Evolutionary conservation across 2,113 vertebrate genomes (phyloP), one percentile per base, ranked within the genome.

Genomic region (Sigmodon hispidus): DNA sequence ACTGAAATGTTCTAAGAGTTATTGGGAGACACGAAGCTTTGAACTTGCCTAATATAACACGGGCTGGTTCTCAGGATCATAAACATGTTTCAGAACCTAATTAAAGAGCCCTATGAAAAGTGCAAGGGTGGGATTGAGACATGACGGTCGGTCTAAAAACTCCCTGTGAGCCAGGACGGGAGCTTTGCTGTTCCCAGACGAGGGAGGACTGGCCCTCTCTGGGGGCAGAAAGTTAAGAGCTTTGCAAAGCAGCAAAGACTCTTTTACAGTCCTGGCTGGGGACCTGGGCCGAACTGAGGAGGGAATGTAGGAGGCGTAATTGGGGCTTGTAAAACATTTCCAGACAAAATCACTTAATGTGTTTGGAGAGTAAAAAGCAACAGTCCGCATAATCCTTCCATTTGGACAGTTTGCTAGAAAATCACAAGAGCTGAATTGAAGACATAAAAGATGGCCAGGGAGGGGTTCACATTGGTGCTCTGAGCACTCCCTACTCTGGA

Each of bases 31-130:
- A 94, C 40, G 88, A 94, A 87, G 96, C 96, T 97, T 97, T 98
- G 97, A 97, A 98, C 96, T 97, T 88, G 90, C 95, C 97, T 97
- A 81, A 95, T 97, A 98, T 93, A 96, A 96, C 97, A 96, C 95
- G 92, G 96, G 96, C 97, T 93, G 96, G 90, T 97, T 97, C 96
- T 96, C 97, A 90, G 95, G 92, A 89, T 95, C 96, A 85, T 97
- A 96, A 97, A 98, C 94, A 86, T 97, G 97, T 92, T 98, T 97
- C 97, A 96, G 97, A 97, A 94, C 96, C 97, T 97, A 95, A 97
- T 97, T 97, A 97, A 96, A 96, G 96, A 94, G 91, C 63, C 95
- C 96, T 50, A 75, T 96, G 97, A 94, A 95, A 79, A 96, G 93
- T 77, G 89, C 34, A 34, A 67, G 90, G 67, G 94, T 67, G 13